phyloP scores from a whole-genome alignment of 2,888 invertebrate species.

The Plemyria rubiginata region DNA sequence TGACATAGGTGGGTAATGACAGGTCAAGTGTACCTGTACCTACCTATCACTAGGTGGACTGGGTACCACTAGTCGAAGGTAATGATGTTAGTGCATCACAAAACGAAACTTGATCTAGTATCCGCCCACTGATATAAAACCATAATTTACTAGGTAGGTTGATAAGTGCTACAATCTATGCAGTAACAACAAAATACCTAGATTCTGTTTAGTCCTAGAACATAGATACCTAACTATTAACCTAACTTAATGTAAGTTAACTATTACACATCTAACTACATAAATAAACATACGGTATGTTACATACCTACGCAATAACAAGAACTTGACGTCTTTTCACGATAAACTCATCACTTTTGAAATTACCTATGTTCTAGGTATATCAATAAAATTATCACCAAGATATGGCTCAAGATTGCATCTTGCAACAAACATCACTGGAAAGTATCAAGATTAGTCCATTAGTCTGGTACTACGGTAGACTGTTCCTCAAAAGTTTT shows the following conservation, averaged over 20 bases:
- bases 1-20: too few species aligned
- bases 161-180: too few species aligned
- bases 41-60: too few species aligned
- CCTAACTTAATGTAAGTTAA: too few species aligned
- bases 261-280: too few species aligned
- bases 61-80: too few species aligned
- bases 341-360: slow-evolving; percentile 27
- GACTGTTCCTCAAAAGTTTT: slow-evolving; percentile 11
- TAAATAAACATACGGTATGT: neutral
- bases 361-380: neutral
- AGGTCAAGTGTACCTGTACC: too few species aligned
- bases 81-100: too few species aligned
- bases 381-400: slow-evolving; percentile 30
- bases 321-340: slow-evolving; percentile 10
- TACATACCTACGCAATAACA: slow-evolving; percentile 8
- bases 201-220: too few species aligned
- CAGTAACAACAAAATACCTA: too few species aligned
- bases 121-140: neutral
- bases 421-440: slow-evolving; percentile 27
- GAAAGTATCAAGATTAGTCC: slow-evolving; percentile 35
- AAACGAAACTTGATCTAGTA: neutral
- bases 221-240: too few species aligned
- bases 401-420: slow-evolving; percentile 20
- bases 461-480: slow-evolving; percentile 27
- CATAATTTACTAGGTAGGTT: neutral